Conservation (phyloP, 2,888 invertebrate species). For the Liopterus haemorrhoidalis region DNA sequence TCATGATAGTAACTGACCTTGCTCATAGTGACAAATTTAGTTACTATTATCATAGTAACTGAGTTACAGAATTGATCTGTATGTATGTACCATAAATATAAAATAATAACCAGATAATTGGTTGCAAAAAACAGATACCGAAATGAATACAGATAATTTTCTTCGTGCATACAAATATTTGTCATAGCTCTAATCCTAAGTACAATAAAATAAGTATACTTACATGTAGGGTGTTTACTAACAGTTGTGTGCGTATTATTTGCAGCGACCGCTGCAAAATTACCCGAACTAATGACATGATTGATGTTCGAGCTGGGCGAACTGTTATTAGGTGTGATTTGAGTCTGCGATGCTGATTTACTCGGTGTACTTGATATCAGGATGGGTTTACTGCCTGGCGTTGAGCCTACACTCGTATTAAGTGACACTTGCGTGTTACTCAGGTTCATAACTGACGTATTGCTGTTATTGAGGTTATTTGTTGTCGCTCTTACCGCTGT, state of each 20-base stretch:
- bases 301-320: slow-evolving; percentile 41
- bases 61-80: too few species aligned
- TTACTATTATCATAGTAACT: too few species aligned
- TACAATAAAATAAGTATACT: too few species aligned
- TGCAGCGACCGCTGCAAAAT: slow-evolving; percentile 63
- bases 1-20: too few species aligned
- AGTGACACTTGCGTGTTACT: slow-evolving; percentile 36
- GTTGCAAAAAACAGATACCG: too few species aligned
- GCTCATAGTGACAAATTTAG: too few species aligned
- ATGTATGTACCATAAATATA: too few species aligned
- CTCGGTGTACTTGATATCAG: slow-evolving; percentile 44
- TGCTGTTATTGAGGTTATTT: slow-evolving; percentile 45
- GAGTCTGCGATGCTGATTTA: slow-evolving; percentile 40
- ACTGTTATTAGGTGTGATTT: slow-evolving; percentile 46
- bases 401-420: slow-evolving; percentile 44
- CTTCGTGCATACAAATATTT: too few species aligned
- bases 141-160: too few species aligned
- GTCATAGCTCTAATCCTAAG: too few species aligned
- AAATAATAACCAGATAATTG: too few species aligned
- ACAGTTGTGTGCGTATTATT: slow-evolving; percentile 34
- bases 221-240: slow-evolving; percentile 43
- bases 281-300: slow-evolving; percentile 40
- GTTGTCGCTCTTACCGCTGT: slow-evolving; percentile 69
- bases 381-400: slow-evolving; percentile 40
- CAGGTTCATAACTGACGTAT: slow-evolving; percentile 48